Conservation (phyloP, 2,113 vertebrate genomes). For the Setophaga coronata region DNA sequence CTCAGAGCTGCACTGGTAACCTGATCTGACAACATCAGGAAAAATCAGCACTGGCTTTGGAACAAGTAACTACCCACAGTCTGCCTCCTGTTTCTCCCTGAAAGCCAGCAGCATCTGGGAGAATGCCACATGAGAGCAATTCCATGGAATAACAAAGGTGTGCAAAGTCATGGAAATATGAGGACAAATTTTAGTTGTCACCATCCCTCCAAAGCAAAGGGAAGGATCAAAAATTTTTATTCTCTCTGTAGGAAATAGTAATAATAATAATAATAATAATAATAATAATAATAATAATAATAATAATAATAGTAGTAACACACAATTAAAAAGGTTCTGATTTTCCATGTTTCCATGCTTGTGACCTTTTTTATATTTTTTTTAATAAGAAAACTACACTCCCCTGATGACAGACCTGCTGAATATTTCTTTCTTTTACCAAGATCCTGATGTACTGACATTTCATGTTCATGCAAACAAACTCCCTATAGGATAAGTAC, state of each 20-base stretch:
- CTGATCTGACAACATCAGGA: slow-evolving; percentile 13
- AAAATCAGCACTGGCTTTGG: neutral
- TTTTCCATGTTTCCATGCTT: neutral
- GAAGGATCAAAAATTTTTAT: neutral
- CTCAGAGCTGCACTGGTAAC: neutral
- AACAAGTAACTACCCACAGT: neutral
- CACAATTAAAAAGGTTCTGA: neutral
- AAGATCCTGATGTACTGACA: slow-evolving; percentile 63
- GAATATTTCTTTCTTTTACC: slow-evolving; percentile 68
- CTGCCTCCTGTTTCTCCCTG: neutral
- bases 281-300: neutral
- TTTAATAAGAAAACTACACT: neutral
- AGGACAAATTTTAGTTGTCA: neutral
- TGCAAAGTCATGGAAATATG: neutral
- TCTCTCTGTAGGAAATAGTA: neutral
- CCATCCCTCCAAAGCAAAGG: neutral
- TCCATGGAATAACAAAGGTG: neutral
- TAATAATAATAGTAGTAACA: neutral
- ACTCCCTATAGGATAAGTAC: slow-evolving; percentile 59
- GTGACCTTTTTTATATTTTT: neutral
- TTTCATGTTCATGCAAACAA: slow-evolving; percentile 68
- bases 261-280: neutral
- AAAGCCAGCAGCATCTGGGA: neutral
- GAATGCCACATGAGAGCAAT: neutral
- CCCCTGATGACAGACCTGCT: slow-evolving; percentile 33